Evolutionary conservation across 2,797 vertebrate species (phyloP).

Genomic region (Lepidocolaptes lacrymiger): DNA sequence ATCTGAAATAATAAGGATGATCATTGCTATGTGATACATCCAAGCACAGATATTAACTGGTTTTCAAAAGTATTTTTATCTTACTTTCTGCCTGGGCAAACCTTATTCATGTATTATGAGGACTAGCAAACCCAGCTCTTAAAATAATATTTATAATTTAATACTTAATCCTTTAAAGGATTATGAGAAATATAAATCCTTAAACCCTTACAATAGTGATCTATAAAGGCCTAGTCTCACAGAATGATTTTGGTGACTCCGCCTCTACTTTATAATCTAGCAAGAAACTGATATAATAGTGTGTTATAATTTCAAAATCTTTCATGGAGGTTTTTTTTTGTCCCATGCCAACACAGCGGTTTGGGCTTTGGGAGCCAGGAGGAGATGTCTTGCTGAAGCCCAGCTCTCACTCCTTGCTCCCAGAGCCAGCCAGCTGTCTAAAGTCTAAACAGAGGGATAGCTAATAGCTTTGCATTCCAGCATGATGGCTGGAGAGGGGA

Average conservation of each 20-base stretch:
- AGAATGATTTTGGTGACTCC: neutral
- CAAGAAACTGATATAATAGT: neutral
- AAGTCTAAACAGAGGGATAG: too few relatives aligned
- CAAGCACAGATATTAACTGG: neutral
- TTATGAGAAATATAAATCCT: constrained; percentile 4
- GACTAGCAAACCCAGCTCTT: neutral
- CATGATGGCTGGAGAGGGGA: too few relatives aligned
- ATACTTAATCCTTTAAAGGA: neutral
- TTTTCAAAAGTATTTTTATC: constrained; percentile 3
- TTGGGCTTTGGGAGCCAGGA: too few relatives aligned
- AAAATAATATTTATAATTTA: neutral
- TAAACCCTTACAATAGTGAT: neutral
- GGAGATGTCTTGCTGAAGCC: too few relatives aligned
- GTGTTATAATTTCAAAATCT: too few relatives aligned
- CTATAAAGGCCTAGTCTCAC: neutral
- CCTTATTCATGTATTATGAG: neutral
- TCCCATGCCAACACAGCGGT: too few relatives aligned
- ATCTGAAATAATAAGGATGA: neutral
- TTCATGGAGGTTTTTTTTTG: too few relatives aligned
- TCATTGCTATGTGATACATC: neutral
- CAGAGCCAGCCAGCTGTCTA: too few relatives aligned
- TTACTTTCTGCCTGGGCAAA: neutral
- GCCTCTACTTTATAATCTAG: neutral
- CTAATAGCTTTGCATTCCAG: too few relatives aligned
- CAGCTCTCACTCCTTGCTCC: too few relatives aligned